Conservation (phyloP, 2,113 vertebrate genomes). For the Propithecus coquereli region DNA sequence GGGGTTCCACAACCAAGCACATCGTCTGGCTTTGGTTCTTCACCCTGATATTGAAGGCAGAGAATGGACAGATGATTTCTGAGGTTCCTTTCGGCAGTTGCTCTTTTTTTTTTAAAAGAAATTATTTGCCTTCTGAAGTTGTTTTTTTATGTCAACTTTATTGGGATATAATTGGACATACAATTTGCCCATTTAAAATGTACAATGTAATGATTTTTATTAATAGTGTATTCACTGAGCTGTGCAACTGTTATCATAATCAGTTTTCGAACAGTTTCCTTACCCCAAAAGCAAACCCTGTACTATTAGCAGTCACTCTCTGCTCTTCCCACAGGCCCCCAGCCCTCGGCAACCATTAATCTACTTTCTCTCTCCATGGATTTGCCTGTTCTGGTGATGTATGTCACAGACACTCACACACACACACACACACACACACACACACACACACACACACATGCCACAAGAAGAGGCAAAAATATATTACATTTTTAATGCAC, state of each 20-base stretch:
- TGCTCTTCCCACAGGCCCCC: no score
- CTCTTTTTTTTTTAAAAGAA: neutral
- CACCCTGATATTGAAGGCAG: neutral
- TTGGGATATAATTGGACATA: neutral
- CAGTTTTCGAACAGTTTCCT: neutral
- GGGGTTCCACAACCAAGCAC: accelerated
- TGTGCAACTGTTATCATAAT: neutral
- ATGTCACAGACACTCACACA: no score
- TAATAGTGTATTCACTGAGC: neutral
- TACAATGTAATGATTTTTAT: neutral
- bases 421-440: no score
- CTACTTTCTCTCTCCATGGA: neutral
- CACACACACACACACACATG: no score
- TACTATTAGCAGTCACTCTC: neutral
- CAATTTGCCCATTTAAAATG: neutral
- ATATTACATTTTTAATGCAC: neutral
- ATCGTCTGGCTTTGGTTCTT: neutral
- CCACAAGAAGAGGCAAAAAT: neutral
- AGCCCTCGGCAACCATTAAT: neutral
- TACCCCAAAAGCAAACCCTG: neutral
- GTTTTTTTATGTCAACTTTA: conserved; percentile 1
- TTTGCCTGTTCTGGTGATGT: neutral
- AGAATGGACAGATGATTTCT: neutral
- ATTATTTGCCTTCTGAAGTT: neutral
- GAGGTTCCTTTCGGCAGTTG: neutral